Percentiles rank a stretch among this genome's conserved stretches.
These are phyloP conservation scores for Sylvietta virens DNA, from an alignment of 2,113 vertebrate species.

Conservation along the genomic window DNA sequence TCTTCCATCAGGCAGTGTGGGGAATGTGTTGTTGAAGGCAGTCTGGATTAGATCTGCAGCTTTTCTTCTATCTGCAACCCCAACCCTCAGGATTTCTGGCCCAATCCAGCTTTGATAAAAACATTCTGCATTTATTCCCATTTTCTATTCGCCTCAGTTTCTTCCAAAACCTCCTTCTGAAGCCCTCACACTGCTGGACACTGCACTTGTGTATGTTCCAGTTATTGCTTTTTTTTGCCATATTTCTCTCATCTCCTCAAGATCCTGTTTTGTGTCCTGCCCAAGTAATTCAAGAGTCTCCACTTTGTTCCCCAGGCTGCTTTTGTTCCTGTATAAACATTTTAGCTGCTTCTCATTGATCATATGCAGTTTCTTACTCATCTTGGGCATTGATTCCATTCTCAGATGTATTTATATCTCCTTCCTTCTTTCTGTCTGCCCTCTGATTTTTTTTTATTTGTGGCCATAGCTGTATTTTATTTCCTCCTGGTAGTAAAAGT, in stretches of 20 bases:
- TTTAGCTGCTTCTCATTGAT: not conserved
- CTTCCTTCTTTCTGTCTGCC: not conserved
- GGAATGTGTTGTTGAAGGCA: not conserved
- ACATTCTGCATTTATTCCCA: not conserved
- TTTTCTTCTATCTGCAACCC: not conserved
- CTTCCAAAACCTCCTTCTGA: not conserved
- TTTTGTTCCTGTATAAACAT: not conserved
- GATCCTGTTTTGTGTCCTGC: not conserved
- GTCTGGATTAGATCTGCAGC: not conserved
- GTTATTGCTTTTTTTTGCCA: not conserved
- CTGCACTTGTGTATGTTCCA: not conserved
- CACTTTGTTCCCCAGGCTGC: not conserved
- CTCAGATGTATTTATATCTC: not conserved
- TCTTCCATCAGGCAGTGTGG: not conserved
- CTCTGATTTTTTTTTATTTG: not conserved
- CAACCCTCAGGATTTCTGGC: not conserved
- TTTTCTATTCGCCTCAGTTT: not conserved
- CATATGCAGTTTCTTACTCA: not conserved
- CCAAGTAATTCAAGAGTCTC: not conserved
- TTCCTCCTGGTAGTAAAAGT: not conserved
- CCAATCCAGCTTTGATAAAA: not conserved
- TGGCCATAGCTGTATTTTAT: not conserved
- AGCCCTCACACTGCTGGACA: not conserved
- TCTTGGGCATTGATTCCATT: not conserved
- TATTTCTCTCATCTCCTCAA: not conserved